A percentile compares a stretch with the other conserved stretches of the same genome.
Conservation (phyloP, 92 coral and sea anemone species). For the Parazoanthus atlanticus region DNA sequence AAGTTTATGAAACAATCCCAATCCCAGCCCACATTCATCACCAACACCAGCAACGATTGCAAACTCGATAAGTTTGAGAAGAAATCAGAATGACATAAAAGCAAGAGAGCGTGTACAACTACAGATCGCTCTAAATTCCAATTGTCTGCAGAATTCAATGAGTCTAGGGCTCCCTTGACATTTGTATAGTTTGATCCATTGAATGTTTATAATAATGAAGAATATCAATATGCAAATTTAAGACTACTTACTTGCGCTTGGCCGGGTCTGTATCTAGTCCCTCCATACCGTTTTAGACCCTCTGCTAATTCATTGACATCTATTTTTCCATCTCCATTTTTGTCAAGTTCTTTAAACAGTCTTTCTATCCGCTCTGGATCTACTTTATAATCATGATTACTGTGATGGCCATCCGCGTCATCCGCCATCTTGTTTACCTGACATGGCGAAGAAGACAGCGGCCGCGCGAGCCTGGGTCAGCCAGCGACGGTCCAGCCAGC, state of each 20-base stretch:
- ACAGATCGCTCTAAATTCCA: not conserved
- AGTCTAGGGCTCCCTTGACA: not conserved
- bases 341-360: conserved; percentile 91
- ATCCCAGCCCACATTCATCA: not conserved
- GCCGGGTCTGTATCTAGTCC: conserved; percentile 86
- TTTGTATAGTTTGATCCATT: not conserved
- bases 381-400: conserved; percentile 69
- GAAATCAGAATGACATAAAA: not conserved
- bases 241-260: conserved; percentile 81
- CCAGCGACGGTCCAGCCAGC: not conserved
- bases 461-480: conserved; percentile 21
- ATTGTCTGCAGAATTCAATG: not conserved
- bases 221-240: not conserved
- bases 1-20: not conserved
- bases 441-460: not conserved
- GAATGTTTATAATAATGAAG: not conserved
- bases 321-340: conserved; percentile 91
- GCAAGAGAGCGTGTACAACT: not conserved
- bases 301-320: conserved; percentile 91
- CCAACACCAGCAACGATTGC: not conserved
- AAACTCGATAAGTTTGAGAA: not conserved
- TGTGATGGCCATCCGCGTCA: conserved; percentile 36
- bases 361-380: conserved; percentile 85
- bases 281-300: conserved; percentile 77
- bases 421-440: conserved; percentile 68